These are phyloP conservation scores for Cyclargus thomasi DNA, from an alignment of 1,140 invertebrate species.

Conservation along the genomic window DNA sequence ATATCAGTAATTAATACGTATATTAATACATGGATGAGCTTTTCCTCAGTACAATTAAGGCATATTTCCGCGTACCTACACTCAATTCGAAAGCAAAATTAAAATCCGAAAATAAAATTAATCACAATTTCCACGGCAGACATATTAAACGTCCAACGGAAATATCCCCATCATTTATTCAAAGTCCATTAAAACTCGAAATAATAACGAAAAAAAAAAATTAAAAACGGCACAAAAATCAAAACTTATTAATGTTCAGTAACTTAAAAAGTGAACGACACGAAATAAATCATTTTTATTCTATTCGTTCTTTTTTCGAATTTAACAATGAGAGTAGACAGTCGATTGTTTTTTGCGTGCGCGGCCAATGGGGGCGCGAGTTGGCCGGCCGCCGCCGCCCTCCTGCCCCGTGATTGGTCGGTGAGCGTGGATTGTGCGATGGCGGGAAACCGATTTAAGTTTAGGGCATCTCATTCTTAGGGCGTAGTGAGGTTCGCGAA, in stretches of 20 bases:
- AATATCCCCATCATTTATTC: neutral
- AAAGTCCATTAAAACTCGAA: conserved; percentile 6
- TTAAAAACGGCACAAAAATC: conserved; percentile 53
- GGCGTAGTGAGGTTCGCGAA: conserved; percentile 22
- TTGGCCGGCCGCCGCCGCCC: conserved; percentile 47
- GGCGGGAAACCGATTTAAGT: conserved; percentile 71
- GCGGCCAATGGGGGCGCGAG: conserved; percentile 46
- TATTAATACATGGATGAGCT: no score
- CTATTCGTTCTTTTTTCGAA: conserved; percentile 67
- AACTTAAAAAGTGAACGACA: conserved; percentile 68
- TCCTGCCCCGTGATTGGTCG: conserved; percentile 51
- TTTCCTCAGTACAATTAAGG: neutral
- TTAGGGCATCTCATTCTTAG: conserved; percentile 69
- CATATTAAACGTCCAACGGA: neutral
- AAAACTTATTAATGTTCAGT: conserved; percentile 72
- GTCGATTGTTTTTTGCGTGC: conserved; percentile 66
- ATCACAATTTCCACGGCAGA: neutral
- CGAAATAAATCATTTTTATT: conserved; percentile 68
- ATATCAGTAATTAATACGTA: no score
- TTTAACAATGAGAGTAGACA: conserved; percentile 68
- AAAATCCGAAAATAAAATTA: neutral
- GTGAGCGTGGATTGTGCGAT: conserved; percentile 55
- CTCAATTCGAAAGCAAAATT: neutral
- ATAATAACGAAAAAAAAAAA: conserved; percentile 13
- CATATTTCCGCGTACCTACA: neutral